A percentile compares a stretch with the other conserved stretches of the same genome.
Conservation (phyloP, 2,113 vertebrate genomes). For the Nyctibius bracteatus region DNA sequence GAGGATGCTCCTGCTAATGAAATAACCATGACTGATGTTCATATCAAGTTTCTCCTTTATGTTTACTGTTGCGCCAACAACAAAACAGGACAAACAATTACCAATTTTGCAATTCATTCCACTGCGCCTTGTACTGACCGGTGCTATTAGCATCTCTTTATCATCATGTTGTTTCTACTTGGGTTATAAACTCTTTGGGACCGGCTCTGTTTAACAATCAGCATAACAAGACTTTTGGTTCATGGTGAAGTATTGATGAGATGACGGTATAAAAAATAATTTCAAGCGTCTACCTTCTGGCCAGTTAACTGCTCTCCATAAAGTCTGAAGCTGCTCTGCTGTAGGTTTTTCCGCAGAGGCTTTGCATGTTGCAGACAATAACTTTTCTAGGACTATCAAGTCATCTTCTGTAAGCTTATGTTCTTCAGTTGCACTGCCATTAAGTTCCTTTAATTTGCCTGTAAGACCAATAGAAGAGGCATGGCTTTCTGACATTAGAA, state of each 20-base stretch:
- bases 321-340: slow-evolving; percentile 82
- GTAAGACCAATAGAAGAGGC: background rate
- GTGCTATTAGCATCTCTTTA: background rate
- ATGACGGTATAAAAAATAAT: background rate
- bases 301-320: slow-evolving; percentile 93
- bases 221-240: background rate
- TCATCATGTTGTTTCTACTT: background rate
- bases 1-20: background rate
- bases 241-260: background rate
- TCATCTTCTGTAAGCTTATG: slow-evolving; percentile 79
- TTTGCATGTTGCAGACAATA: slow-evolving; percentile 77
- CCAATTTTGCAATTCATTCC: background rate
- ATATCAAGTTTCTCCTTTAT: background rate
- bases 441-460: slow-evolving; percentile 91
- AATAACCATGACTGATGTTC: background rate
- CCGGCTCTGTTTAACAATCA: background rate
- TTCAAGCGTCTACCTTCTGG: slow-evolving; percentile 79
- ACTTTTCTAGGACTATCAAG: slow-evolving; percentile 77
- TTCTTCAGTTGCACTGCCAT: slow-evolving; percentile 72
- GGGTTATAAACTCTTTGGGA: background rate
- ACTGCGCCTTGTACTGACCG: background rate
- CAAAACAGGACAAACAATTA: background rate
- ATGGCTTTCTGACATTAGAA: background rate
- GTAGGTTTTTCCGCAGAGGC: slow-evolving; percentile 75
- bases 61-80: background rate